Percentiles rank a stretch among this genome's conserved stretches.
Evolutionary conservation across 2,113 vertebrate species (phyloP).

Genomic region (Semnornis frantzii): DNA sequence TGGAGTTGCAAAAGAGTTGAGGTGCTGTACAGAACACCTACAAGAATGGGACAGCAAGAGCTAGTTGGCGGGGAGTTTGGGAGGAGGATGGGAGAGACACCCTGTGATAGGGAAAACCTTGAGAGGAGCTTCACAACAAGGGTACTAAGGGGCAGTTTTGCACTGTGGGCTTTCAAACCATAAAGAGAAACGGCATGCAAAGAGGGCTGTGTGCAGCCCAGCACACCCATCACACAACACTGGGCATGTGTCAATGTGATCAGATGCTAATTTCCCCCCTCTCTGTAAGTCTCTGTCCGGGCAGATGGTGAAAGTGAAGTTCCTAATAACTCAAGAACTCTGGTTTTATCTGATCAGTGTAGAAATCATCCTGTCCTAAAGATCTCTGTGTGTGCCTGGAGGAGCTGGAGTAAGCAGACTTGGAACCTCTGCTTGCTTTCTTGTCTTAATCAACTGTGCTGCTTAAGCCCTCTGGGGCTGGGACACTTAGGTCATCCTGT

Average conservation of each 20-base stretch:
- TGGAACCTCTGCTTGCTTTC: neutral
- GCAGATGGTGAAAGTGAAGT: neutral
- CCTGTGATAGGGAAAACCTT: neutral
- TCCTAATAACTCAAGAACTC: neutral
- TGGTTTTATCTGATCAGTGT: neutral
- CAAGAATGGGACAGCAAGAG: accelerated
- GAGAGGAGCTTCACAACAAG: neutral
- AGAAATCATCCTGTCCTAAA: neutral
- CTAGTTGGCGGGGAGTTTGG: neutral
- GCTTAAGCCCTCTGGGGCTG: neutral
- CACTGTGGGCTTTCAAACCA: neutral
- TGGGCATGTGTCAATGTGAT: accelerated
- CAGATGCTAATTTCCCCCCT: neutral
- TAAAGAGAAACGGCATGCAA: neutral
- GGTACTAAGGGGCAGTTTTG: neutral
- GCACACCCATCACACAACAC: neutral
- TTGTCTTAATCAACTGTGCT: neutral
- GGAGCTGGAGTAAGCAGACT: neutral
- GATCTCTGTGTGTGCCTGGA: neutral
- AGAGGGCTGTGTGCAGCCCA: accelerated
- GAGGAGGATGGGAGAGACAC: neutral
- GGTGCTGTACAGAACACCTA: neutral
- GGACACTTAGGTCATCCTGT: neutral
- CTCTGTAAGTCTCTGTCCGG: accelerated
- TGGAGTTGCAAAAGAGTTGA: neutral